Evolutionary conservation across 1,140 invertebrate genomes (phyloP), one percentile per base, ranked within the genome.

Genomic region (Tyrophagus putrescentiae): DNA sequence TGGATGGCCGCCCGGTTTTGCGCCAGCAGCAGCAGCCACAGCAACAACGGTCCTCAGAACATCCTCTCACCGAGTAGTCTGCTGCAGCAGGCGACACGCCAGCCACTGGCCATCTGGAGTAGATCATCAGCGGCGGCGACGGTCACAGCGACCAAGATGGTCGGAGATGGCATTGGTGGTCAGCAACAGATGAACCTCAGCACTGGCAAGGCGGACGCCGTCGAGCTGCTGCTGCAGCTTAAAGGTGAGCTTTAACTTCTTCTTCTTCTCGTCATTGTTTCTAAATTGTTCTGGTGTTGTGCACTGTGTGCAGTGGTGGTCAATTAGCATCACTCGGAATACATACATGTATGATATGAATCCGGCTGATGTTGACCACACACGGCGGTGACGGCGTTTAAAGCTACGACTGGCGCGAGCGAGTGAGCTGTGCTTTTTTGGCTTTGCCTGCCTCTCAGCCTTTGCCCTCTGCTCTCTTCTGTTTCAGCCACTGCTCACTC

Each of bases 1-100:
- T 48, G 45, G 45, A 21, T 18, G 21, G 45, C 31, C 31, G 45
- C 45, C 21, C 45, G 45, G 23, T 48, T 48, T 29, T 48, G 45
- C 31, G 45, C 31, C 45, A 48, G 31, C 45, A 48, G 31, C 18
- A 25, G 21, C 23, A 48, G 23, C 45, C 45, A 13, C 7, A 25
- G 7, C 18, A 25, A 7, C 45, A 48, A 18, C 23, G 31, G 13
- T 25, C 13, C 13, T 25, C 31, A 25, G 45, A 48, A 29, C 18
- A 21, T 25, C 21, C 7, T 48, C 7, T 21, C 31, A 7, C 45
- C 23, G 21, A 48, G 31, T 21, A 48, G 21, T 13, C 23, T 48
- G 23, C 23, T 29, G 6, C 45, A 48, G 18, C 45, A 21, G 31
- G 13, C 31, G 7, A 48, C 45, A 6, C 7, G 23, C 6, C 31